Conservation (phyloP, 2,888 invertebrate species). For the Pachydiplax longipennis region DNA sequence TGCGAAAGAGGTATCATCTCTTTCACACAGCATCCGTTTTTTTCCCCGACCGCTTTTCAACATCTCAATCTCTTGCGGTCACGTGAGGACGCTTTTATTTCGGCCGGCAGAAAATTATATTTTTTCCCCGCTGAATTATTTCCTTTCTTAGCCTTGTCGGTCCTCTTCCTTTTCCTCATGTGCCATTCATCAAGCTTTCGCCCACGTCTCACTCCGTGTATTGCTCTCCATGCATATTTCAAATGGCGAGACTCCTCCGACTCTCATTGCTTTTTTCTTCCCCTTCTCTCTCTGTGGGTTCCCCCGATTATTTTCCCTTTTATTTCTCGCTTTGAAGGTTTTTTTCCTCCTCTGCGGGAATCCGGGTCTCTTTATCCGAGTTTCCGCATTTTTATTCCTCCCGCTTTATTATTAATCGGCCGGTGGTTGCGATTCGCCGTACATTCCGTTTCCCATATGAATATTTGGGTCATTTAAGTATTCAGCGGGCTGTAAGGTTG, state of each 20-base stretch:
- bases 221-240: constrained; percentile 29
- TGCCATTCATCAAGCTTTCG: constrained; percentile 22
- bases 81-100: not conserved
- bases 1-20: not conserved
- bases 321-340: constrained; percentile 23
- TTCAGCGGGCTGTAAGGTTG: too few relatives aligned
- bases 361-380: not conserved
- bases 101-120: not conserved
- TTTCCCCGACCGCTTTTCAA: constrained; percentile 8
- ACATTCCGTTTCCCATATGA: not conserved
- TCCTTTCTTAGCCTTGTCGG: not conserved
- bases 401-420: not conserved
- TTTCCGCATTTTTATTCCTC: not conserved
- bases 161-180: not conserved
- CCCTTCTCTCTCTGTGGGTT: not conserved
- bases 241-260: constrained; percentile 7
- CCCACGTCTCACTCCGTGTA: constrained; percentile 13
- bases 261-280: not conserved
- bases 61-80: constrained; percentile 18
- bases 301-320: not conserved
- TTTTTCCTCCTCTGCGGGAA: not conserved
- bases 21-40: not conserved
- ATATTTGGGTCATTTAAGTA: not conserved
- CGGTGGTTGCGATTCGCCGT: not conserved
- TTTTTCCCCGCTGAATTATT: not conserved